Evolutionary conservation across 2,888 invertebrate species (phyloP), one percentile per base, ranked within the genome.

Genomic region (Pycnomerus fuliginosus): DNA sequence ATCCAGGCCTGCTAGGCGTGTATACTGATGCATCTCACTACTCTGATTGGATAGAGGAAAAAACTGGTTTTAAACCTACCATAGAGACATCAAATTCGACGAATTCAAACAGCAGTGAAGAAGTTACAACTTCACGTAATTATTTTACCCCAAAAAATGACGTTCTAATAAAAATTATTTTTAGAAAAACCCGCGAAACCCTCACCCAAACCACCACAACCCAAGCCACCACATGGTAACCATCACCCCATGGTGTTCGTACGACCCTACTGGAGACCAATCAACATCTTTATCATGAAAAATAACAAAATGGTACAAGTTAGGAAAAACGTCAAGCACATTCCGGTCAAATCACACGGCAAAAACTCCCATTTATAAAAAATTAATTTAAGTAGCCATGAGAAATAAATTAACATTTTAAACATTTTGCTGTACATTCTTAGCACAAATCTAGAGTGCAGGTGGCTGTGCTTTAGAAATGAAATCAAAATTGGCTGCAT

Each of bases 11-110:
- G 64, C 52, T 75, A 68, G 82, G 82, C 10, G 72, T 82, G 10
- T 82, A 82, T 56, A 81, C 81, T 1, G 79, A 80, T 61, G 78
- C 82, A n/a, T 77, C 78, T 42, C 63, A 76, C 51, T 80, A 75
- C 61, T 64, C 77, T 23, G 73, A 76, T 35, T 81, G 80, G 80
- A 78, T 81, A 31, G 50, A 64, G 35, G 58, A 62, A 29, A 64
- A 61, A 46, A n/a, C 39, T 2, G 35, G 36, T 17, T 23, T 41
- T 25, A 37, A 30, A 20, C 15, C 37, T 13, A 25, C 23, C 2
- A 41, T 33, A 11, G 41, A 29, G 5, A 23, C 12, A 8, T 12
- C 25, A 11, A 24, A 37, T 20, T 16, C 20, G 5, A 20, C 20
- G 5, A 28, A 7, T 28, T 12, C 28, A 3, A 28, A 11, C 8